Conservation (phyloP, 2,888 invertebrate genomes). For the Macaria notata region DNA sequence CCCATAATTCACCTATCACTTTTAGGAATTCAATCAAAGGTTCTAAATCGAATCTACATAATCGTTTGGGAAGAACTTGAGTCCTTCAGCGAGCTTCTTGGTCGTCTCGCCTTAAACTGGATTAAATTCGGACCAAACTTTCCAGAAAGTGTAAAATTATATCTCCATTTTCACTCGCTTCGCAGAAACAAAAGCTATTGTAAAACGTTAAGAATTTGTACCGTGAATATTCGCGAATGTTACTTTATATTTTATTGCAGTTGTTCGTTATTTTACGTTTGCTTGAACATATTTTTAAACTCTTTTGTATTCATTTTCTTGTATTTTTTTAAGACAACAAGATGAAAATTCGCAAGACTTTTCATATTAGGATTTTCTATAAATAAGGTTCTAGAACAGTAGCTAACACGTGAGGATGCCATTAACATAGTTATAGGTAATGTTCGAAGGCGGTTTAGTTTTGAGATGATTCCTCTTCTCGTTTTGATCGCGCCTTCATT, state of each 20-base stretch:
- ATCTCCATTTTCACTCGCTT: slow-evolving; percentile 24
- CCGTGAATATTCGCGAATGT: neutral
- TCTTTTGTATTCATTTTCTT: too few species aligned
- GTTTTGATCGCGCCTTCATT: too few species aligned
- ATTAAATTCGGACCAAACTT: slow-evolving; percentile 27
- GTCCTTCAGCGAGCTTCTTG: slow-evolving; percentile 11
- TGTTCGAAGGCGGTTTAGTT: too few species aligned
- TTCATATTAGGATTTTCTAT: too few species aligned
- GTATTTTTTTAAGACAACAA: too few species aligned
- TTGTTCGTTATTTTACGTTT: neutral
- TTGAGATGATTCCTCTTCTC: too few species aligned
- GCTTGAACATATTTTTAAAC: too few species aligned
- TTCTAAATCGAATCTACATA: slow-evolving; percentile 20
- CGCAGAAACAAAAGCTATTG: slow-evolving; percentile 21
- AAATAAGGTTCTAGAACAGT: too few species aligned
- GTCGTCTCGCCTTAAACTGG: slow-evolving; percentile 17
- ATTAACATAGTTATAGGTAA: too few species aligned
- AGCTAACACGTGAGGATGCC: too few species aligned
- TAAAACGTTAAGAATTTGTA: slow-evolving; percentile 1
- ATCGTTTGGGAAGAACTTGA: slow-evolving; percentile 19
- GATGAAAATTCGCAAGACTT: too few species aligned
- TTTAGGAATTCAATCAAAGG: slow-evolving; percentile 21
- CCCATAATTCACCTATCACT: slow-evolving; percentile 1
- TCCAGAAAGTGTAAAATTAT: slow-evolving; percentile 23
- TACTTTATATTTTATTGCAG: neutral